Evolutionary conservation across 2,113 vertebrate genomes (phyloP), one percentile per base, ranked within the genome.

Genomic region (Callithrix jacchus): DNA sequence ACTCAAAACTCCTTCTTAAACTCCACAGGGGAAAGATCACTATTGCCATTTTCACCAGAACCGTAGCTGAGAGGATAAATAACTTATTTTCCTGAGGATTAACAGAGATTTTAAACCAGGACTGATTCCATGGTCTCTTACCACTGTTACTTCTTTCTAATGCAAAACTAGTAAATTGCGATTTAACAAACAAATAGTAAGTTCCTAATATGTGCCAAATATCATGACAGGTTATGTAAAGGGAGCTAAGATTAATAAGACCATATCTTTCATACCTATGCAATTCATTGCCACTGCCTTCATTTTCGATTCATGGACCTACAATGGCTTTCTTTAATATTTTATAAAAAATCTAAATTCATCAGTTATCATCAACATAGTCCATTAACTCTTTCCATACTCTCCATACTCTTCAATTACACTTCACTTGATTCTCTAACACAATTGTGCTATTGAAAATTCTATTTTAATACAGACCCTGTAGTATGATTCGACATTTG

Each of bases 1-100:
- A 27, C 18, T 54, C 13, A 80, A 49, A 95, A 73, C 20, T 87
- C 91, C n/a, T 91, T 81, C 74, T 80, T 82, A 92, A 89, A 89
- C 0, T 47, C 49, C n/a, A 80, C 27, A 52, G 32, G 30, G 37
- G 14, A 79, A 83, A 73, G 32, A 77, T 56, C 61, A 54, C 27
- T 94, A 80, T 83, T 86, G 70, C 37, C 54, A n/a, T 74, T 86
- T 93, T 70, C 54, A 56, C n/a, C 12, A 37, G 1, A 90, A 54
- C 27, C 85, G 16, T 76, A 23, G 10, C 68, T 91, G 35, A 93
- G 21, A 87, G 40, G 20, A 17, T 93, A 93, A 93, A 92, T 94
- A 94, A 70, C 68, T 96, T 84, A 61, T 35, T 89, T 95, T 68
- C 68, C 30, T 49, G 5, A 68, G 13, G 37, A 52, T 70, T 27